Evolutionary conservation across 2,888 invertebrate species (phyloP).

Genomic region (Aspidapion aeneum): DNA sequence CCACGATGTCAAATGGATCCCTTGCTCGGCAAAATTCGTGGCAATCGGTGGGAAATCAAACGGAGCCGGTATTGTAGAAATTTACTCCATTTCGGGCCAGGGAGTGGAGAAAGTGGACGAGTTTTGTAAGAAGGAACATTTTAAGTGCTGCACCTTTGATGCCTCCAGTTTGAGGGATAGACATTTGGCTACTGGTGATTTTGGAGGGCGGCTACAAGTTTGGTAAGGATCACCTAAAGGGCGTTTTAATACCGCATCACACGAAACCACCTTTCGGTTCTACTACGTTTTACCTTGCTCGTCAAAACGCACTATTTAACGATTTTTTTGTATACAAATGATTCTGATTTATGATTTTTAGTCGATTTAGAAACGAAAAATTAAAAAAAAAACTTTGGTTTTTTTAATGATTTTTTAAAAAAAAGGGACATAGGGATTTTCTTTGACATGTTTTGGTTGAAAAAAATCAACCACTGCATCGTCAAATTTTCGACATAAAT

Average conservation of each 20-base stretch:
- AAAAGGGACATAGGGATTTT: neutral
- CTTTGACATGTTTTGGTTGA: no score
- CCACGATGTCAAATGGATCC: constrained; percentile 95
- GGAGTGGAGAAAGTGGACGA: constrained; percentile 68
- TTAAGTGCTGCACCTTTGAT: constrained; percentile 93
- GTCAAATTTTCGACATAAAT: no score
- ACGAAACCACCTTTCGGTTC: no score
- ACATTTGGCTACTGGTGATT: constrained; percentile 87
- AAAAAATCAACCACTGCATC: no score
- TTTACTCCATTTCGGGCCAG: constrained; percentile 73
- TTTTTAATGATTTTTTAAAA: no score
- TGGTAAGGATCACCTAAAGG: constrained; percentile 71
- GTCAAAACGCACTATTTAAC: no score
- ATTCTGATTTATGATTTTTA: no score
- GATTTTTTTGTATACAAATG: no score
- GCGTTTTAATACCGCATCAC: no score
- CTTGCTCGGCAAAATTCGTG: constrained; percentile 90
- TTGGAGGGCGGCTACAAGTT: constrained; percentile 78
- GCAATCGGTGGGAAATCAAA: constrained; percentile 82
- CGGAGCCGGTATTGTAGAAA: constrained; percentile 81
- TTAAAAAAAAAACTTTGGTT: no score
- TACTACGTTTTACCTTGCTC: no score
- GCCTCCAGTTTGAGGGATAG: constrained; percentile 79
- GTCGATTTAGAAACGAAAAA: no score
- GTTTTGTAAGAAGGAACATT: constrained; percentile 75